phyloP scores from a whole-genome alignment of 1,140 invertebrate species.

The Pteromalus puparum region DNA sequence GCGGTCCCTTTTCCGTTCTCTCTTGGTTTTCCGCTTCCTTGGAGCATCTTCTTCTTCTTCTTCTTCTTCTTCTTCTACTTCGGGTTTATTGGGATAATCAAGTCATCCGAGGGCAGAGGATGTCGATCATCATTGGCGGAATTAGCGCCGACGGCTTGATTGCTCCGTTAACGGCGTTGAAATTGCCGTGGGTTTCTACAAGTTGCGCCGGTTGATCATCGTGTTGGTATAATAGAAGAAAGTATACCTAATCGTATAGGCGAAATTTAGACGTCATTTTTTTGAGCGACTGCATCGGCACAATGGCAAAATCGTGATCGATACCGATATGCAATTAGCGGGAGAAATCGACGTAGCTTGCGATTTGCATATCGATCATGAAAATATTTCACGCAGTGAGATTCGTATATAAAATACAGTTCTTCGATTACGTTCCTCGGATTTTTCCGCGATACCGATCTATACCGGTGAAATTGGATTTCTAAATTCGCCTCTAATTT shows the following conservation, averaged over 20 bases:
- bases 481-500: constrained; percentile 11
- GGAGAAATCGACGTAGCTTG: constrained; percentile 14
- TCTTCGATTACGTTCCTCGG: background rate
- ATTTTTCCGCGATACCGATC: background rate
- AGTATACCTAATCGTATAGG: background rate
- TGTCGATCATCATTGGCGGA: background rate
- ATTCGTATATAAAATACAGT: background rate
- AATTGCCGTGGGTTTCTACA: background rate
- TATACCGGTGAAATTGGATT: background rate
- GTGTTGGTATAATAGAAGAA: background rate
- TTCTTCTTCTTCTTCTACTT: background rate
- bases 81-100: constrained; percentile 33
- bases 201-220: background rate
- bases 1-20: background rate
- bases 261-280: background rate
- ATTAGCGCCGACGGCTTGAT: background rate
- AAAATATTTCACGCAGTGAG: background rate
- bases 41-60: background rate
- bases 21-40: background rate
- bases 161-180: background rate
- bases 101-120: background rate
- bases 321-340: constrained; percentile 20
- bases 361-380: background rate
- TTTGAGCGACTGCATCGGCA: background rate
- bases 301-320: constrained; percentile 17